phyloP scores from a whole-genome alignment of 2,888 invertebrate species.

The Cheilosia vulpina region DNA sequence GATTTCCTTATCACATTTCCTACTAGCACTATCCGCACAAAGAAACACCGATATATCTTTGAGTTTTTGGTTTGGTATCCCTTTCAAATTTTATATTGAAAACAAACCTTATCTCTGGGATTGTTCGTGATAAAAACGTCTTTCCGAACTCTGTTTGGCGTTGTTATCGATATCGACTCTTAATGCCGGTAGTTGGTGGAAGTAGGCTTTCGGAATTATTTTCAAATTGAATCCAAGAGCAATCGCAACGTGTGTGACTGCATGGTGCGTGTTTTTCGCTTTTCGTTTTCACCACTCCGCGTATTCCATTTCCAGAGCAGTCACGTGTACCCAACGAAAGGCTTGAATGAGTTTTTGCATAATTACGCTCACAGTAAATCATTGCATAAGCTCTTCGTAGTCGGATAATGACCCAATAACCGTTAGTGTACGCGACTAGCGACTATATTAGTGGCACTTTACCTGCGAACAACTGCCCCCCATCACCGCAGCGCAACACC shows the following conservation, averaged over 20 bases:
- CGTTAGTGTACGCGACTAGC: conserved; percentile 60
- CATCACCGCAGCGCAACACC: conserved; percentile 1
- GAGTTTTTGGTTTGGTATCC: neutral
- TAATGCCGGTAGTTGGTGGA: conserved; percentile 4
- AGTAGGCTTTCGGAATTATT: conserved; percentile 19
- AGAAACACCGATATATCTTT: conserved; percentile 25
- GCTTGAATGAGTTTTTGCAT: conserved; percentile 53
- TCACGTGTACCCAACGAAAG: conserved; percentile 41
- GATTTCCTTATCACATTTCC: conserved; percentile 38
- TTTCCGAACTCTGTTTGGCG: neutral
- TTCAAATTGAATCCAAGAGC: conserved; percentile 18
- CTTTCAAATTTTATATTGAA: neutral
- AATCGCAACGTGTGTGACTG: neutral
- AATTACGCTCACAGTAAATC: conserved; percentile 59
- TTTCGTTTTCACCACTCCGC: neutral
- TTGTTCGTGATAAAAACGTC: conserved; percentile 28
- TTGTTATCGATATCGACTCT: conserved; percentile 8
- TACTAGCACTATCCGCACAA: conserved; percentile 7
- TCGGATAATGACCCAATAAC: conserved; percentile 65
- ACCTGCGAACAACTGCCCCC: conserved; percentile 8
- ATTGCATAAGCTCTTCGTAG: conserved; percentile 37
- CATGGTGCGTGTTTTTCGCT: neutral
- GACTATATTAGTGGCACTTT: conserved; percentile 47
- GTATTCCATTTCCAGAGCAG: neutral
- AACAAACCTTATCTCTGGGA: conserved; percentile 10